Percentiles rank a stretch among this genome's conserved stretches.
Evolutionary conservation across 1,140 invertebrate genomes (phyloP).

Genomic region (Pentalonia nigronervosa): DNA sequence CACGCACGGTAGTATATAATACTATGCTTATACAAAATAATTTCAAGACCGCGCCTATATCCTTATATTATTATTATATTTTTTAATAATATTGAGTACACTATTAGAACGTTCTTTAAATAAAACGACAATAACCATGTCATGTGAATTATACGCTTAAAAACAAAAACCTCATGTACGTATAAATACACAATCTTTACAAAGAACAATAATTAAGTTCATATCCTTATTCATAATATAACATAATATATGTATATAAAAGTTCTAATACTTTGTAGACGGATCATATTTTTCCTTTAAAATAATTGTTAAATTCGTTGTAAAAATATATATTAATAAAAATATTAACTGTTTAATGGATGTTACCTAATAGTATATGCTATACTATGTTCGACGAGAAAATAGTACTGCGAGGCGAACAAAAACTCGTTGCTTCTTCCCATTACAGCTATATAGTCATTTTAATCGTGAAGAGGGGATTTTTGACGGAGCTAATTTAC

Average conservation of each 20-base stretch:
- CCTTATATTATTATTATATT: slow-evolving; percentile 38
- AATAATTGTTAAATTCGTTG: not conserved
- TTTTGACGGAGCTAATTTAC: no score
- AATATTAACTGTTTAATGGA: not conserved
- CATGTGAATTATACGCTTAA: slow-evolving; percentile 46
- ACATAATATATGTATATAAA: not conserved
- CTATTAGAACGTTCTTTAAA: slow-evolving; percentile 25
- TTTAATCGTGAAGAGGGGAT: no score
- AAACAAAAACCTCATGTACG: slow-evolving; percentile 30
- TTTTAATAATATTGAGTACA: slow-evolving; percentile 13
- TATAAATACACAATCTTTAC: slow-evolving; percentile 10
- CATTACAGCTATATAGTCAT: no score
- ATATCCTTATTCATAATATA: not conserved
- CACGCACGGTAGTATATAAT: not conserved
- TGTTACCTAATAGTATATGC: no score
- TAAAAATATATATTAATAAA: not conserved
- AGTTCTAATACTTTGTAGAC: not conserved
- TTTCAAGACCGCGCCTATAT: slow-evolving; percentile 19
- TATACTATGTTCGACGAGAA: no score
- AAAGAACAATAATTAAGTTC: slow-evolving; percentile 2
- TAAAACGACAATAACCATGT: slow-evolving; percentile 28
- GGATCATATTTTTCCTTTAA: not conserved
- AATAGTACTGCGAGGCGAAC: no score
- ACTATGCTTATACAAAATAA: not conserved
- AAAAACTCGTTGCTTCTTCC: no score